These are phyloP conservation scores for Xiphorhynchus elegans DNA, from an alignment of 2,113 vertebrate species.

Conservation along the genomic window DNA sequence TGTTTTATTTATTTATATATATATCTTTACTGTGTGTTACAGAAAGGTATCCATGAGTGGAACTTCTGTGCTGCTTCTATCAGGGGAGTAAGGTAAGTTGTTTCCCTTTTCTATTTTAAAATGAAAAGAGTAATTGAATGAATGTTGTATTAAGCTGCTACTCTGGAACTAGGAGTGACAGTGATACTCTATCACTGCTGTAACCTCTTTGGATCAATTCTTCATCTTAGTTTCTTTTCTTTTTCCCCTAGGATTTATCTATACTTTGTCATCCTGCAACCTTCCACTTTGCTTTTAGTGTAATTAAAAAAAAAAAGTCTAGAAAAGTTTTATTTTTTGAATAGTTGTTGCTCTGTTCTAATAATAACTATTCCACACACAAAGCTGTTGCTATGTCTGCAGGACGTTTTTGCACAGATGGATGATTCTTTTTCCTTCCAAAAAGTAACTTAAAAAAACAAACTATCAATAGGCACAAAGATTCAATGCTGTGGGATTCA, in stretches of 20 bases:
- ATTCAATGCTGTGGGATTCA: neutral
- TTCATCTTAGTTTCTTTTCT: neutral
- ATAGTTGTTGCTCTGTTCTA: slow-evolving; percentile 36
- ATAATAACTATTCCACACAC: slow-evolving; percentile 44
- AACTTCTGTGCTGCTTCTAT: slow-evolving; percentile 91
- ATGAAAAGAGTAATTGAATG: neutral
- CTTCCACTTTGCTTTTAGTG: neutral
- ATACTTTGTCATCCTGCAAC: neutral
- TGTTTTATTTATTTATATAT: neutral
- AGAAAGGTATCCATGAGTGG: slow-evolving; percentile 97
- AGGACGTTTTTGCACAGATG: slow-evolving; percentile 25
- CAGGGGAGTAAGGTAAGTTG: slow-evolving; percentile 85
- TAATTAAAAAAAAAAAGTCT: neutral
- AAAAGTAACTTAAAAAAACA: slow-evolving; percentile 18
- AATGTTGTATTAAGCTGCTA: neutral
- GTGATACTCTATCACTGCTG: neutral
- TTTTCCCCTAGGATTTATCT: neutral
- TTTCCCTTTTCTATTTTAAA: neutral
- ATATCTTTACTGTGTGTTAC: slow-evolving; percentile 42
- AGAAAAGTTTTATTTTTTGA: neutral
- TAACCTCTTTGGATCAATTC: neutral
- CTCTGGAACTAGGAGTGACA: neutral
- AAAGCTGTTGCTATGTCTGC: slow-evolving; percentile 55
- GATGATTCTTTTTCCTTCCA: slow-evolving; percentile 37
- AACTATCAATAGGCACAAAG: slow-evolving; percentile 18